These are phyloP conservation scores for Anableps anableps DNA, from an alignment of 2,797 vertebrate genomes.

Conservation along the genomic window DNA sequence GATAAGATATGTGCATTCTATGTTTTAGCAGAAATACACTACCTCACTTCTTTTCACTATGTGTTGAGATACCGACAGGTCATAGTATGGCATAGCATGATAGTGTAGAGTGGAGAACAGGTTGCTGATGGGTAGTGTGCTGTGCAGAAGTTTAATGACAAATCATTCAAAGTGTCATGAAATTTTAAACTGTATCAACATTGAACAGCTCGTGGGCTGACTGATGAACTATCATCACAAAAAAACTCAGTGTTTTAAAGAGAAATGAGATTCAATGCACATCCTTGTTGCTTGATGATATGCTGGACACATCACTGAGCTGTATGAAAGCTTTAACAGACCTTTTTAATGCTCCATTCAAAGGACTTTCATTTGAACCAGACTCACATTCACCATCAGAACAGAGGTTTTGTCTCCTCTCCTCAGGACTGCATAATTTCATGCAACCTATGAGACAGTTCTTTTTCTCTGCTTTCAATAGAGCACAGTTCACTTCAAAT, in stretches of 20 bases:
- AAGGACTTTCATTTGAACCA: slow-evolving; percentile 44
- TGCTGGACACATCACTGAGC: slow-evolving; percentile 18
- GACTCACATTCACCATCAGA: slow-evolving; percentile 40
- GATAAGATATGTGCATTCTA: not conserved
- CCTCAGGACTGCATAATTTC: slow-evolving; percentile 52
- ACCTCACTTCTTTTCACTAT: no score
- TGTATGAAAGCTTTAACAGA: slow-evolving; percentile 36
- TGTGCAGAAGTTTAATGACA: slow-evolving; percentile 1
- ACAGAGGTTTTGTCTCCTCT: slow-evolving; percentile 37
- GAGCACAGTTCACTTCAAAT: slow-evolving; percentile 45
- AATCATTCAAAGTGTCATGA: not conserved
- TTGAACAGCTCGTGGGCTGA: not conserved
- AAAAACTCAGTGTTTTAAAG: slow-evolving; percentile 7
- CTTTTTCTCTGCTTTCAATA: slow-evolving; percentile 43
- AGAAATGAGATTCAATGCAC: slow-evolving; percentile 29
- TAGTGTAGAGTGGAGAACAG: not conserved
- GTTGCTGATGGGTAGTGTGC: not conserved
- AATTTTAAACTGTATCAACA: not conserved
- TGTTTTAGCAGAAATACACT: not conserved
- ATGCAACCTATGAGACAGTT: slow-evolving; percentile 45
- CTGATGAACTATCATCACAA: slow-evolving; percentile 2
- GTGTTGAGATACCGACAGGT: not conserved
- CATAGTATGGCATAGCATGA: not conserved
- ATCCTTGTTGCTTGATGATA: slow-evolving; percentile 10
- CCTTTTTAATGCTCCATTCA: slow-evolving; percentile 43